phyloP scores from a whole-genome alignment of 2,888 invertebrate genomes.

The Dione juno region DNA sequence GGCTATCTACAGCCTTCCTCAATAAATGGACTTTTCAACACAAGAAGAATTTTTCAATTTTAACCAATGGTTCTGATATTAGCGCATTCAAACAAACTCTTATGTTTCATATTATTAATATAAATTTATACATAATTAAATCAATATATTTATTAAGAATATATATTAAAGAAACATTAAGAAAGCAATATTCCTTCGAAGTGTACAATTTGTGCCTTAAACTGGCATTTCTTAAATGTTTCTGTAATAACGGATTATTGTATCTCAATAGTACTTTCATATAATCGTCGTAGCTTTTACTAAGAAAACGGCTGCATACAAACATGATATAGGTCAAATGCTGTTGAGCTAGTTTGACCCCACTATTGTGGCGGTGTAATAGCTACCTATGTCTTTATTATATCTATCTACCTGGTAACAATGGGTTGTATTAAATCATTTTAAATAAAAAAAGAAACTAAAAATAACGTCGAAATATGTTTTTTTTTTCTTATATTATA shows the following conservation, averaged over 20 bases:
- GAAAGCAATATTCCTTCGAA: not conserved
- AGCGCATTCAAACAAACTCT: too few species aligned
- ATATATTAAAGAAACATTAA: not conserved
- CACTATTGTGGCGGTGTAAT: constrained; percentile 40
- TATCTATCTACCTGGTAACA: constrained; percentile 33
- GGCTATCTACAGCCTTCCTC: too few species aligned
- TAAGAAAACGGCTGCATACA: constrained; percentile 38
- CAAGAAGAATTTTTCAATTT: too few species aligned
- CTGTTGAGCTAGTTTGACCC: constrained; percentile 46
- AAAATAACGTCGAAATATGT: not conserved
- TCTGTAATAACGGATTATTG: not conserved
- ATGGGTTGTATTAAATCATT: constrained; percentile 1
- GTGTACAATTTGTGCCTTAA: not conserved
- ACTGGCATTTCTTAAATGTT: constrained; percentile 5
- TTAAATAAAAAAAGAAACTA: constrained; percentile 11
- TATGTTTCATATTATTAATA: too few species aligned
- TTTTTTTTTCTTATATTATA: not conserved
- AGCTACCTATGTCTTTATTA: constrained; percentile 34
- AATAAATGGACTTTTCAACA: too few species aligned
- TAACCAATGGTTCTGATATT: too few species aligned
- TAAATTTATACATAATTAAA: too few species aligned
- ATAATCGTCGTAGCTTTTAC: constrained; percentile 25
- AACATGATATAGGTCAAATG: constrained; percentile 46
- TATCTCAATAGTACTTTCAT: constrained; percentile 7
- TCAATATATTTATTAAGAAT: too few species aligned